Percentiles rank a stretch among this genome's conserved stretches.
Evolutionary conservation across 2,888 invertebrate species (phyloP).

Genomic region (Himalopsyche tibetana): DNA sequence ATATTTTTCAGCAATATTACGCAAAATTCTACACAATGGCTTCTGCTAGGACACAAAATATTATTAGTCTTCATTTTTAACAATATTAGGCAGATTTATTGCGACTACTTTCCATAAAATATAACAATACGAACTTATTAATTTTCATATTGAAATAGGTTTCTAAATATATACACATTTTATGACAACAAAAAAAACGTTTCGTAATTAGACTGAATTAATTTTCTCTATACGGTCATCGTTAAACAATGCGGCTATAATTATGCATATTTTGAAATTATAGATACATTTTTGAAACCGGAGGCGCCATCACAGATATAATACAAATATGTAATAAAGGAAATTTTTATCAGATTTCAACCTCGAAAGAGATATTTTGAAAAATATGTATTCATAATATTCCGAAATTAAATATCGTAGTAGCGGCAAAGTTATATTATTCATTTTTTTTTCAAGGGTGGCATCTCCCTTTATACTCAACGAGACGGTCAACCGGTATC

Average conservation of each 20-base stretch:
- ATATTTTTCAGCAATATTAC: background rate
- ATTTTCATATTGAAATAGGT: background rate
- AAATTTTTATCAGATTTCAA: too few species aligned
- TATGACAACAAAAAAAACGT: slow-evolving; percentile 17
- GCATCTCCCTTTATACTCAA: too few species aligned
- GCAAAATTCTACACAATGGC: slow-evolving; percentile 3
- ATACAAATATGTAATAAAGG: too few species aligned
- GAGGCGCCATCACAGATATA: too few species aligned
- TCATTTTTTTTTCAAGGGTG: too few species aligned
- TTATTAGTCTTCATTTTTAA: background rate
- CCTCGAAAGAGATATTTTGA: too few species aligned
- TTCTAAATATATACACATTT: background rate
- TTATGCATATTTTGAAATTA: background rate
- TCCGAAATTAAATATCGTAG: too few species aligned
- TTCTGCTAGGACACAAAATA: background rate
- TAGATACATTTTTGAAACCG: background rate
- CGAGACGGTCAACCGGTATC: too few species aligned
- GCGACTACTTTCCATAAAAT: background rate
- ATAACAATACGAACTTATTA: background rate
- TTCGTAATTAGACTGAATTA: slow-evolving; percentile 1
- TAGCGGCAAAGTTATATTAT: too few species aligned
- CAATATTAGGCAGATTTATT: background rate
- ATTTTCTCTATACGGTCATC: slow-evolving; percentile 18
- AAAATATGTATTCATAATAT: too few species aligned
- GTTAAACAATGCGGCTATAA: slow-evolving; percentile 1